phyloP scores from a whole-genome alignment of 2,797 vertebrate genomes.

The Oreochromis grahami region DNA sequence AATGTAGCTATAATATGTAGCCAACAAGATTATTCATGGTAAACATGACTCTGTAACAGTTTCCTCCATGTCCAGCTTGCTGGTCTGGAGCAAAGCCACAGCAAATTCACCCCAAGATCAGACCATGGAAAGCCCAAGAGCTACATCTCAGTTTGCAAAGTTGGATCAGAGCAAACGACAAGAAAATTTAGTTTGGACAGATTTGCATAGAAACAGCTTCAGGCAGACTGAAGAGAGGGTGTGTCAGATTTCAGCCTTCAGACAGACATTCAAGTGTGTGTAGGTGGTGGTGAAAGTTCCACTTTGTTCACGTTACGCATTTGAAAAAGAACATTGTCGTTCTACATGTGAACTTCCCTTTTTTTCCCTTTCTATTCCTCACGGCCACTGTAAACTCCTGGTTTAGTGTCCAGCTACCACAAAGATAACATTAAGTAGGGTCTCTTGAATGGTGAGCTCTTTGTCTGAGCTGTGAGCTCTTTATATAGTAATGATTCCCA shows the following conservation, averaged over 20 bases:
- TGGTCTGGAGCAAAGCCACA: not conserved
- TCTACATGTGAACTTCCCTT: not conserved
- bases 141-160: not conserved
- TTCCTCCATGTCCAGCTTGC: not conserved
- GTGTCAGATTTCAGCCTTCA: not conserved
- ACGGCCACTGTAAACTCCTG: not conserved
- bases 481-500: not conserved
- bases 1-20: not conserved
- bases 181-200: not conserved
- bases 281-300: not conserved
- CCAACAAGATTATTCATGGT: not conserved
- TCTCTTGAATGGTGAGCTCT: not conserved
- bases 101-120: not conserved
- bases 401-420: not conserved
- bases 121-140: not conserved
- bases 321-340: not conserved
- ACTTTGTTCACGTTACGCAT: not conserved
- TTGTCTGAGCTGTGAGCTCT: not conserved
- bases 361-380: not conserved
- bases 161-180: not conserved
- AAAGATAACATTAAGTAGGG: not conserved
- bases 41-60: not conserved
- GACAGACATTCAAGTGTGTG: not conserved
- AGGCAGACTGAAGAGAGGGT: not conserved
- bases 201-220: not conserved